Conservation (phyloP, 1,140 invertebrate species). For the Lepeophtheirus salmonis region DNA sequence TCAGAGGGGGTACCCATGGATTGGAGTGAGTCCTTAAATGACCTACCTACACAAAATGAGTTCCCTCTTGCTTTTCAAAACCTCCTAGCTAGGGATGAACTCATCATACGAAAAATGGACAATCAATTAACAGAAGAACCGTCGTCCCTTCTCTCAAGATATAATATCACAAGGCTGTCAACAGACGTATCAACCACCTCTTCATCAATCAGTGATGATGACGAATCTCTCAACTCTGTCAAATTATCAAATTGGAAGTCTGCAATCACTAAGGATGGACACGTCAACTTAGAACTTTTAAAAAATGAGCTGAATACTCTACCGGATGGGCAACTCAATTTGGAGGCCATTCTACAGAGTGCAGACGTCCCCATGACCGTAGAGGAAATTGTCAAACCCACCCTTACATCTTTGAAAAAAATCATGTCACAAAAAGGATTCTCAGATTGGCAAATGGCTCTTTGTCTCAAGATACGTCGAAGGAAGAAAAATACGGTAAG, state of each 20-base stretch:
- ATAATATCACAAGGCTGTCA: too few relatives aligned
- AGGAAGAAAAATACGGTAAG: constrained; percentile 14
- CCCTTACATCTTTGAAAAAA: constrained; percentile 9
- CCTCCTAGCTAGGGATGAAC: neutral
- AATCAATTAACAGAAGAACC: neutral
- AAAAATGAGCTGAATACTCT: neutral
- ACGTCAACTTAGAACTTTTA: constrained; percentile 6
- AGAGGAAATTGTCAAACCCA: constrained; percentile 13
- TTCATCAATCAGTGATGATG: too few relatives aligned
- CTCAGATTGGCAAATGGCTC: constrained; percentile 5
- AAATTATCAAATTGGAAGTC: too few relatives aligned
- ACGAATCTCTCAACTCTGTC: neutral
- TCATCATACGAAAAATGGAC: neutral
- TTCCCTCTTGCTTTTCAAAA: neutral
- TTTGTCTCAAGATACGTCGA: constrained; percentile 12
- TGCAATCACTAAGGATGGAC: too few relatives aligned
- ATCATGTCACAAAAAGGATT: constrained; percentile 1
- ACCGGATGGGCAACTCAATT: constrained; percentile 5
- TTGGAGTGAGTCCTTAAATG: neutral
- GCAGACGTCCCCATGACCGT: constrained; percentile 3
- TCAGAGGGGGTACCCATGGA: too few relatives aligned
- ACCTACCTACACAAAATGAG: neutral
- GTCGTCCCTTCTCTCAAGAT: neutral
- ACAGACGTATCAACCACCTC: too few relatives aligned
- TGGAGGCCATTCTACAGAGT: constrained; percentile 1